phyloP scores from a whole-genome alignment of 2,797 vertebrate species.

The Cynopterus sphinx region DNA sequence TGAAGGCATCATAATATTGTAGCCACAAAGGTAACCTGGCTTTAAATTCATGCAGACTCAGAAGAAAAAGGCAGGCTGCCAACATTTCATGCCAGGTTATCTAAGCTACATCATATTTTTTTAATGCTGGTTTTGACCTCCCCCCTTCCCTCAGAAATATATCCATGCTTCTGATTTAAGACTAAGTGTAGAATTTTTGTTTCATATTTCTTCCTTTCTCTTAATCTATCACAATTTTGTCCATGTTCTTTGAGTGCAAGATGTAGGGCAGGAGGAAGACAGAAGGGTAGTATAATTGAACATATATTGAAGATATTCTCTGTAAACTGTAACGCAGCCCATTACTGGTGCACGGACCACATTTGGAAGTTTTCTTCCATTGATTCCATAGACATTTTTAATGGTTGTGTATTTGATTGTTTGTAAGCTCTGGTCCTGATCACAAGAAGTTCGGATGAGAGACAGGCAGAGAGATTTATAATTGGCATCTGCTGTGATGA shows the following conservation, averaged over 20 bases:
- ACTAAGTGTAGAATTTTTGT: neutral
- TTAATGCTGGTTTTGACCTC: conserved; percentile 58
- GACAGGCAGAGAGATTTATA: neutral
- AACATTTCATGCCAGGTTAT: neutral
- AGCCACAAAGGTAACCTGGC: conserved; percentile 42
- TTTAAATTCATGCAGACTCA: conserved; percentile 38
- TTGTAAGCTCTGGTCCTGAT: neutral
- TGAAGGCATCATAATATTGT: neutral
- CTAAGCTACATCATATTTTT: neutral
- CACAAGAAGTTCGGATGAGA: fast-evolving
- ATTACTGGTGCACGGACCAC: neutral
- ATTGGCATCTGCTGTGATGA: neutral
- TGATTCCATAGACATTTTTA: neutral
- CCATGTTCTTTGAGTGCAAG: neutral
- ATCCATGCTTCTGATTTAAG: conserved; percentile 32
- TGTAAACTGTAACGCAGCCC: neutral
- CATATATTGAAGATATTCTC: neutral
- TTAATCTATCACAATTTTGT: neutral
- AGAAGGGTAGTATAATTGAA: neutral
- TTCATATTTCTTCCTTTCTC: neutral
- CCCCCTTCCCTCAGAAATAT: conserved; percentile 21
- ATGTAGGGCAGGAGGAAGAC: neutral
- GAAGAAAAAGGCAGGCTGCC: conserved; percentile 40
- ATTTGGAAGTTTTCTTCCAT: neutral
- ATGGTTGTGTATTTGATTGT: neutral